Evolutionary conservation across 1,140 invertebrate genomes (phyloP), one percentile per base, ranked within the genome.

Genomic region (Rhyzopertha dominica): DNA sequence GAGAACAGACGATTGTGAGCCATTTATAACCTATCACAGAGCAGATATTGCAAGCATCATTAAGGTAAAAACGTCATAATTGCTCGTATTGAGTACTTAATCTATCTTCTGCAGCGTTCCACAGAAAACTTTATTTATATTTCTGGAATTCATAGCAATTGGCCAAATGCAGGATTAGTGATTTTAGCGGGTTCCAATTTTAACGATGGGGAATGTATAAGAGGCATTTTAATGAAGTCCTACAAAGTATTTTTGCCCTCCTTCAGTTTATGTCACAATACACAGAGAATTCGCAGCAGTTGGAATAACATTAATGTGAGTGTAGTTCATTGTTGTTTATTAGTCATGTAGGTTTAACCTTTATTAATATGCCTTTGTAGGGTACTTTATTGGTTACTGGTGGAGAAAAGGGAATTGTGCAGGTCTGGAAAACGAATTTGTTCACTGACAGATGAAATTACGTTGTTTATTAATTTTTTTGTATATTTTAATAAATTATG

Each of bases 351-450:
- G 49, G 31, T 48, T 47, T 20, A 16, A 19, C 10, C 8, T 43
- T 29, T 39, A 54, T 45, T 32, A 52, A 20, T 43, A 54, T 43
- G 50, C 50, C 59, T 58, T 49, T 47, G 61, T 65, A 82, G 78
- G 71, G 61, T 46, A 71, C 74, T 45, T 54, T 66, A 34, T 63
- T 86, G 16, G 47, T 84, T 37, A 85, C 81, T 4, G 75, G 77
- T 14, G 84, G 84, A 1, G 84, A 86, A 62, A 66, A 69, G 10
- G 77, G 80, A 13, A 65, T 78, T 29, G 54, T 86, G 7, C 75
- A 75, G 47, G 54, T 82, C 35, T 86, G 84, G 84, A 71, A 59
- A n/a, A n/a, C n/a, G n/a, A n/a, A n/a, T n/a, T n/a, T n/a, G n/a
- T n/a, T n/a, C n/a, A n/a, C n/a, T n/a, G n/a, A n/a, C n/a, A n/a